Evolutionary conservation across 1,140 invertebrate species (phyloP).

Genomic region (Philaenus spumarius): DNA sequence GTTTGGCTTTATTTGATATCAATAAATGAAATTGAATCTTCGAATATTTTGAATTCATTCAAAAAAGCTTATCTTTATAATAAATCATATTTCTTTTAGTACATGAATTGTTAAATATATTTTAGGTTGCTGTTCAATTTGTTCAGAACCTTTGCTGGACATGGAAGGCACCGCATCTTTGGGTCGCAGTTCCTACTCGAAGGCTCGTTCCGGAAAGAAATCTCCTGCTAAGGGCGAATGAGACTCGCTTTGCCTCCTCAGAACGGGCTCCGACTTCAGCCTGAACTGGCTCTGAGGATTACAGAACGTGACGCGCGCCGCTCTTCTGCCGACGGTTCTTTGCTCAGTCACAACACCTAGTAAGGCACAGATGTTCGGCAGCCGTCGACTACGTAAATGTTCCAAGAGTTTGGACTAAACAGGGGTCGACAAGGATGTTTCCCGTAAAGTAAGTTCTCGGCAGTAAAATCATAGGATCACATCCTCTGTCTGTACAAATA

Average conservation of each 20-base stretch:
- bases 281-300: constrained; percentile 22
- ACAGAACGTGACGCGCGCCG: constrained; percentile 11
- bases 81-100: too few relatives aligned
- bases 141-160: constrained; percentile 29
- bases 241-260: constrained; percentile 23
- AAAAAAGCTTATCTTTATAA: too few relatives aligned
- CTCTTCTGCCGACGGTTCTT: constrained; percentile 3
- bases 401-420: neutral
- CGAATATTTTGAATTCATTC: too few relatives aligned
- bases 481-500: too few relatives aligned
- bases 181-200: constrained; percentile 36
- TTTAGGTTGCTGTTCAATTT: neutral
- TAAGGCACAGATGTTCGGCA: neutral
- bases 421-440: too few relatives aligned
- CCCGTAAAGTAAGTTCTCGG: too few relatives aligned
- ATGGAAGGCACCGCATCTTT: constrained; percentile 36
- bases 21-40: too few relatives aligned
- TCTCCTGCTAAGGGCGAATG: constrained; percentile 26
- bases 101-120: neutral
- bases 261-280: constrained; percentile 17
- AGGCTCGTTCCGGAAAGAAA: constrained; percentile 34
- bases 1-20: too few relatives aligned
- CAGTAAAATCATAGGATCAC: too few relatives aligned
- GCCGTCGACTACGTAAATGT: neutral
- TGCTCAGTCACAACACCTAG: neutral